Percentiles rank a stretch among this genome's conserved stretches.
phyloP scores from a whole-genome alignment of 1,140 invertebrate genomes.

The Sitodiplosis mosellana region DNA sequence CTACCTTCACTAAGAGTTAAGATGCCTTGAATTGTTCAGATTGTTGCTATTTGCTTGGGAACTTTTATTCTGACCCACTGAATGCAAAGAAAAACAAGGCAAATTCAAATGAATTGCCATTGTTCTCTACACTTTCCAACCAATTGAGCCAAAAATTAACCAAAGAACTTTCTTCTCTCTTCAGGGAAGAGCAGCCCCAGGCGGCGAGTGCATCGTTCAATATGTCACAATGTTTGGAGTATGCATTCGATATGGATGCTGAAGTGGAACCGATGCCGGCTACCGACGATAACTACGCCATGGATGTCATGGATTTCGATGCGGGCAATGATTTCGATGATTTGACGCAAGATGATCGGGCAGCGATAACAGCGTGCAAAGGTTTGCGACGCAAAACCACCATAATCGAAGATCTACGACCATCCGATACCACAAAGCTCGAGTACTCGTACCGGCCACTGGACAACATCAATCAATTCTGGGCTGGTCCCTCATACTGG shows the following conservation, averaged over 20 bases:
- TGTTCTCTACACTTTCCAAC: not conserved
- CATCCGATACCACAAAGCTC: constrained; percentile 17
- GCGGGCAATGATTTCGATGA: constrained; percentile 5
- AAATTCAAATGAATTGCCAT: not conserved
- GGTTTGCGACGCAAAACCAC: constrained; percentile 14
- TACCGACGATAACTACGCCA: constrained; percentile 6
- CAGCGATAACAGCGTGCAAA: constrained; percentile 15
- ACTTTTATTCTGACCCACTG: too few species aligned
- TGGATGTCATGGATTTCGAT: constrained; percentile 12
- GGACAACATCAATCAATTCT: constrained; percentile 23
- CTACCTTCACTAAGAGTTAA: too few species aligned
- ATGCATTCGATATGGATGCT: constrained; percentile 23
- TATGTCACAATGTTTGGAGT: constrained; percentile 6
- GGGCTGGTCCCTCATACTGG: constrained; percentile 25
- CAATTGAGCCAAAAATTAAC: not conserved
- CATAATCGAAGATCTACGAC: constrained; percentile 19
- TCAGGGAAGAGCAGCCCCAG: not conserved
- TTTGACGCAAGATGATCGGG: constrained; percentile 13
- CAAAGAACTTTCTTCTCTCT: not conserved
- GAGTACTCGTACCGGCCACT: constrained; percentile 24
- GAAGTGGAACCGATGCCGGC: constrained; percentile 19
- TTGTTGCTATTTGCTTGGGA: too few species aligned
- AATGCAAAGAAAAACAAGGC: too few species aligned
- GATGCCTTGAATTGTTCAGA: too few species aligned
- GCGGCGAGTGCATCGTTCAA: not conserved